A percentile compares a stretch with the other conserved stretches of the same genome.
Evolutionary conservation across 1,140 invertebrate species (phyloP).

Genomic region (Leptopilina clavipes): DNA sequence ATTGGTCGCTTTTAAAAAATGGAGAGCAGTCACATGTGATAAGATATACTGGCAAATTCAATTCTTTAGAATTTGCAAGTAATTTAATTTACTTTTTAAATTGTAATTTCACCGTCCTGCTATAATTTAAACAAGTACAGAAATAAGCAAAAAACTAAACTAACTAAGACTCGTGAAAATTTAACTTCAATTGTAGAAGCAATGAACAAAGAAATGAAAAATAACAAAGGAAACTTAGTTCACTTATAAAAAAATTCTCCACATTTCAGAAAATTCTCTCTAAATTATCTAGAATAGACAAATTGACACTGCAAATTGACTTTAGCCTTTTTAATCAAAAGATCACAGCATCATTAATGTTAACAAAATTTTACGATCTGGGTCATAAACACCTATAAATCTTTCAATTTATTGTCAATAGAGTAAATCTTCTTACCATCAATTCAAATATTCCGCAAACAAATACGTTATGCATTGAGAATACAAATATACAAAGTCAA

Average conservation of each 20-base stretch:
- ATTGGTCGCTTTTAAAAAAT: neutral
- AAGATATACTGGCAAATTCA: neutral
- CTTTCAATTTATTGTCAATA: too few relatives aligned
- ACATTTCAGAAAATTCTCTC: neutral
- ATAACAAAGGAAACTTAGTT: neutral
- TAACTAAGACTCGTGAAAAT: too few relatives aligned
- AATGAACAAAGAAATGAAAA: neutral
- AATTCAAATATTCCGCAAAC: neutral
- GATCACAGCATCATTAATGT: neutral
- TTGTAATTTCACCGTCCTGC: too few relatives aligned
- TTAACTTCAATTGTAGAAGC: too few relatives aligned
- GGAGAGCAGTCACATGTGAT: neutral
- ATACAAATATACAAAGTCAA: too few relatives aligned
- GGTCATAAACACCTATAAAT: neutral
- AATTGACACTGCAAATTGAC: slow-evolving; percentile 22
- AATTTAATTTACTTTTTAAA: too few relatives aligned
- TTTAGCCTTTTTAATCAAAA: neutral
- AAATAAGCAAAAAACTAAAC: too few relatives aligned
- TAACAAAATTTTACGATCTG: neutral
- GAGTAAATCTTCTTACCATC: too few relatives aligned
- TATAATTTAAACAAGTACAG: too few relatives aligned
- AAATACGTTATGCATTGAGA: too few relatives aligned
- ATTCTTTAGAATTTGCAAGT: neutral
- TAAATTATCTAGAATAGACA: slow-evolving; percentile 2
- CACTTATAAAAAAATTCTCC: too few relatives aligned